Conservation (phyloP, 2,113 vertebrate species). For the Ascaphus truei region DNA sequence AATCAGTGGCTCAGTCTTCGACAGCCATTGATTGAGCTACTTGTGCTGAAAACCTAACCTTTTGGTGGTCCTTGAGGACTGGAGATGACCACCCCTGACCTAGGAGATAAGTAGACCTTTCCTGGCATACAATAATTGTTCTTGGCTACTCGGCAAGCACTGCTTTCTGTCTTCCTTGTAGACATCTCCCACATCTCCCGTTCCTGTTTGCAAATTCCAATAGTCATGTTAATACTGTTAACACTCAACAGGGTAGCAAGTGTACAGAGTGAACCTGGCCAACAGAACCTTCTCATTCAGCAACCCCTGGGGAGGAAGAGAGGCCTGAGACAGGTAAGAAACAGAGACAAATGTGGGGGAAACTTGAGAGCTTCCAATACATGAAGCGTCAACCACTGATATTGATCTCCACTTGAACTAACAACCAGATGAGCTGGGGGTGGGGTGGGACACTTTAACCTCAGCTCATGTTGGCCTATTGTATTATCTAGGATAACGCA, state of each 20-base stretch:
- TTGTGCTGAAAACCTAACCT: too few species aligned
- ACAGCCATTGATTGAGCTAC: too few species aligned
- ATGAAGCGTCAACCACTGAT: not conserved
- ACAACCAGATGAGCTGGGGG: too few species aligned
- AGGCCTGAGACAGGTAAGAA: conserved; percentile 87
- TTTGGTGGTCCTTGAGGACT: too few species aligned
- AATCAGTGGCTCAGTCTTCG: too few species aligned
- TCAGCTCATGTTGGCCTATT: too few species aligned
- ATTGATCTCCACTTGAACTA: not conserved
- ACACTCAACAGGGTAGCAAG: conserved; percentile 86
- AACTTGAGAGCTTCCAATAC: too few species aligned
- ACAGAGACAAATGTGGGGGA: not conserved
- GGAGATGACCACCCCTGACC: too few species aligned
- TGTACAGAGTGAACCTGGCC: conserved; percentile 94
- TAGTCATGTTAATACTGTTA: conserved; percentile 47
- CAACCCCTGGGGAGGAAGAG: conserved; percentile 89
- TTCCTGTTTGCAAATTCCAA: not conserved
- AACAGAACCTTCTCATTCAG: conserved; percentile 91
- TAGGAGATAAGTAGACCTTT: too few species aligned
- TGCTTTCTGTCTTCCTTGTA: not conserved
- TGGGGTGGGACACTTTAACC: too few species aligned
- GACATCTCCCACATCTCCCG: not conserved
- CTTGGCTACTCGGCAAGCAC: not conserved
- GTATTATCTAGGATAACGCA: too few species aligned
- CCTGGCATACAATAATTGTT: not conserved